Percentiles rank a stretch among this genome's conserved stretches.
phyloP scores from a whole-genome alignment of 2,888 invertebrate genomes.

The Eulithis testata region DNA sequence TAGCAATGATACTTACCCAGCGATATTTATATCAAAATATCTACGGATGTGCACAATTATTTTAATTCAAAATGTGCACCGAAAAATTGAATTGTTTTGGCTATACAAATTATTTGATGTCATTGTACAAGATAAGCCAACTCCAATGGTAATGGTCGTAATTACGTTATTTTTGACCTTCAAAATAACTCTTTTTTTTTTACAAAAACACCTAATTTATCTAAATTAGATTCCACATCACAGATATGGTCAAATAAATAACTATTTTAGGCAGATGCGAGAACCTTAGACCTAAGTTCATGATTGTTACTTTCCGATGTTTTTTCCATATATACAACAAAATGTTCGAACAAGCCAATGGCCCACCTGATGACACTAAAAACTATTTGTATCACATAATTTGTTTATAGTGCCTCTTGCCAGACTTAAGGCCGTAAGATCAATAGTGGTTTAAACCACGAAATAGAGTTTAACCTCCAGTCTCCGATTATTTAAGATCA shows the following conservation, averaged over 20 bases:
- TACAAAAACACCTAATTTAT: neutral
- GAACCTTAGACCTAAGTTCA: too few species aligned
- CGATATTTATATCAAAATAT: slow-evolving; percentile 45
- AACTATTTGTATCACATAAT: too few species aligned
- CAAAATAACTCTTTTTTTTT: slow-evolving; percentile 11
- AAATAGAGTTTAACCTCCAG: too few species aligned
- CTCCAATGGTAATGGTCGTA: slow-evolving; percentile 24
- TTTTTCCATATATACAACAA: too few species aligned
- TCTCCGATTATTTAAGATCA: too few species aligned
- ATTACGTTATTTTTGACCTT: slow-evolving; percentile 35
- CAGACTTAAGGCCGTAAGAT: too few species aligned
- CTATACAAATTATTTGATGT: slow-evolving; percentile 17
- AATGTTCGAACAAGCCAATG: too few species aligned
- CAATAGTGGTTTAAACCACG: too few species aligned
- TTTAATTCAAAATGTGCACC: slow-evolving; percentile 47
- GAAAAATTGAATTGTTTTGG: slow-evolving; percentile 47
- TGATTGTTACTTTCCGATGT: too few species aligned
- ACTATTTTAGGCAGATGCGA: too few species aligned
- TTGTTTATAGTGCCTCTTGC: too few species aligned
- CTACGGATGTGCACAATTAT: slow-evolving; percentile 58
- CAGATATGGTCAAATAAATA: neutral
- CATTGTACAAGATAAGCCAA: slow-evolving; percentile 34
- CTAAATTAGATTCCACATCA: neutral
- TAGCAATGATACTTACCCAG: neutral
- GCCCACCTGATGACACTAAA: too few species aligned